Percentiles rank a stretch among this genome's conserved stretches.
These are phyloP conservation scores for Pilophorus perplexus DNA, from an alignment of 2,888 invertebrate species.

Conservation along the genomic window DNA sequence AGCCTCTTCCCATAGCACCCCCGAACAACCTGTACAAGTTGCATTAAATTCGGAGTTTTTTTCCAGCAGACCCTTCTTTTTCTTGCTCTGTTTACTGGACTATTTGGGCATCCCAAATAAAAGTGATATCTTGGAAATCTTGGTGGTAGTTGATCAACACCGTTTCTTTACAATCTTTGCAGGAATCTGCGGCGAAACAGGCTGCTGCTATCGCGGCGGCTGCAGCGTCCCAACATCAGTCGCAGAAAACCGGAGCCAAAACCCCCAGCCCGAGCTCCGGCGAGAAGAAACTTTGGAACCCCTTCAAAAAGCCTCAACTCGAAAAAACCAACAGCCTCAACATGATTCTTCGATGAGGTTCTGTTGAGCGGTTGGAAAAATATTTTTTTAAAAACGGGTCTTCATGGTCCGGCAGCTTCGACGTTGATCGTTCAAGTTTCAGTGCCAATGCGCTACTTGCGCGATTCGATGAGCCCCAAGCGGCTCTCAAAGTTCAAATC, in stretches of 20 bases:
- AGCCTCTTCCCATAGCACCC: no score
- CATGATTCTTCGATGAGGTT: constrained; percentile 26
- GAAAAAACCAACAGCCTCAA: constrained; percentile 23
- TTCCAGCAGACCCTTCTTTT: neutral
- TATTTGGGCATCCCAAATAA: neutral
- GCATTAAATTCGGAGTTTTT: neutral
- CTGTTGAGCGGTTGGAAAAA: no score
- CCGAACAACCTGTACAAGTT: no score
- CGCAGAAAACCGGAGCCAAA: neutral
- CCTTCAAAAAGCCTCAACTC: constrained; percentile 26
- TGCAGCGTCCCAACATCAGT: neutral
- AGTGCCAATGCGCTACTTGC: no score
- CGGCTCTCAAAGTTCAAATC: no score
- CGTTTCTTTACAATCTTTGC: neutral
- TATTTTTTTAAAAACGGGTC: no score
- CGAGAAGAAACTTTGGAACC: constrained; percentile 35
- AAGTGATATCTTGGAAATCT: neutral
- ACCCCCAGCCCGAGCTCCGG: constrained; percentile 22
- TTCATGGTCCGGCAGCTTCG: no score
- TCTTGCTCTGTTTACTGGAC: no score
- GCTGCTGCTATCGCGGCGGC: neutral
- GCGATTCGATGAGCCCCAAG: no score
- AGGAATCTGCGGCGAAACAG: neutral
- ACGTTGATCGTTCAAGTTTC: no score
- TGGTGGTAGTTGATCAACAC: neutral